Evolutionary conservation across 2,113 vertebrate species (phyloP).

Genomic region (Ailuropoda melanoleuca): DNA sequence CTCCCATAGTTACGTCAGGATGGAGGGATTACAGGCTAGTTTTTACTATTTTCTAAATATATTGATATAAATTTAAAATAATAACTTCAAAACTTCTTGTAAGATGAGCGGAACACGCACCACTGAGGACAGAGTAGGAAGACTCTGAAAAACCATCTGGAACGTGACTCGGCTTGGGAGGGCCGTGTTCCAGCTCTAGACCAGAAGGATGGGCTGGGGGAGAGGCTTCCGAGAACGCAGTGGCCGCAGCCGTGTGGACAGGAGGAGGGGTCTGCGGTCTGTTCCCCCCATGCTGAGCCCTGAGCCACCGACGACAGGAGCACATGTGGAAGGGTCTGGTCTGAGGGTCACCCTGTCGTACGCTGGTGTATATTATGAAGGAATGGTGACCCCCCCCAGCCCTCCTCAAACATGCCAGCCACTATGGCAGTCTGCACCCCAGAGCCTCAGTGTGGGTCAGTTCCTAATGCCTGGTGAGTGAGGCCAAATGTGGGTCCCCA

Average conservation of each 20-base stretch:
- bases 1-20: fast-evolving
- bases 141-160: background rate
- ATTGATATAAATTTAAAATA: background rate
- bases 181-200: background rate
- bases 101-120: background rate
- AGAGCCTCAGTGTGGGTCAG: background rate
- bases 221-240: fast-evolving
- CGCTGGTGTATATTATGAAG: fast-evolving
- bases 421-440: fast-evolving
- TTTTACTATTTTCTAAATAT: background rate
- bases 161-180: fast-evolving
- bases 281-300: background rate
- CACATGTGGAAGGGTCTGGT: fast-evolving
- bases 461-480: fast-evolving
- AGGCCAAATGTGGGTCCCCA: background rate
- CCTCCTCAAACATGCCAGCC: background rate
- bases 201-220: background rate
- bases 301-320: fast-evolving
- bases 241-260: fast-evolving
- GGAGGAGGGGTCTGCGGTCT: fast-evolving
- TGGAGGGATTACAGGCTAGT: fast-evolving
- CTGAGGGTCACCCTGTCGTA: background rate
- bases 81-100: background rate
- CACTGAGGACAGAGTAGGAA: background rate
- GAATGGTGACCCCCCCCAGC: fast-evolving